phyloP scores from a whole-genome alignment of 2,797 vertebrate genomes.

The Anguilla anguilla region DNA sequence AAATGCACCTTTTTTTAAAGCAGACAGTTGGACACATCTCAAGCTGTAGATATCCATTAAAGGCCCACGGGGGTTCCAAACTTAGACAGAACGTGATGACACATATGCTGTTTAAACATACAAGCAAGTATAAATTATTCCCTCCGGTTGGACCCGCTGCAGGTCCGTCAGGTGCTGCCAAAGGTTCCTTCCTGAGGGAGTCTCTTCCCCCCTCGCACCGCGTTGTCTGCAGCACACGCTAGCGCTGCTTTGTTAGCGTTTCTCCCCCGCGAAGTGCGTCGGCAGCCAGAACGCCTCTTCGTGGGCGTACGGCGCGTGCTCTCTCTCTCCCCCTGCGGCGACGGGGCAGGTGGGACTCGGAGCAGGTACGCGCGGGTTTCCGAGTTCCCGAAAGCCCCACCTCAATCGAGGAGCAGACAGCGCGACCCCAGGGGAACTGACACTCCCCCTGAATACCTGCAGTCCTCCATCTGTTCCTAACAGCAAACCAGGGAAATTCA shows the following conservation, averaged over 20 bases:
- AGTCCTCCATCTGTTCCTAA: neutral
- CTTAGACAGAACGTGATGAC: constrained; percentile 40
- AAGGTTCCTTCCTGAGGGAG: constrained; percentile 45
- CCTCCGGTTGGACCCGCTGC: constrained; percentile 25
- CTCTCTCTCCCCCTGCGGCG: constrained; percentile 1
- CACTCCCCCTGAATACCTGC: neutral
- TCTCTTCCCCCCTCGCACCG: constrained; percentile 50
- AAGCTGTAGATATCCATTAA: constrained; percentile 33
- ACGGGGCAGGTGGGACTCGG: constrained; percentile 58
- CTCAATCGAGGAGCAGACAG: neutral
- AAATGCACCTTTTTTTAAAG: constrained; percentile 15
- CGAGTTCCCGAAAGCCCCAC: constrained; percentile 30
- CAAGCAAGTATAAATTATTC: constrained; percentile 55
- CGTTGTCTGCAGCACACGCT: constrained; percentile 44
- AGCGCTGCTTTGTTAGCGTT: constrained; percentile 41
- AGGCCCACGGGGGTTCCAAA: constrained; percentile 32
- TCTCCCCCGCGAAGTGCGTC: constrained; percentile 42
- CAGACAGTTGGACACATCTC: constrained; percentile 31
- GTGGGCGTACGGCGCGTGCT: constrained; percentile 40
- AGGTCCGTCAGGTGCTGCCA: constrained; percentile 4
- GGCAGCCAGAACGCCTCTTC: constrained; percentile 29
- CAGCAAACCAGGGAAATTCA: neutral
- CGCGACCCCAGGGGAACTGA: neutral
- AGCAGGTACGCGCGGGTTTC: constrained; percentile 51
- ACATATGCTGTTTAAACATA: constrained; percentile 32